Conservation (phyloP, 2,113 vertebrate species). For the Lepus europaeus region DNA sequence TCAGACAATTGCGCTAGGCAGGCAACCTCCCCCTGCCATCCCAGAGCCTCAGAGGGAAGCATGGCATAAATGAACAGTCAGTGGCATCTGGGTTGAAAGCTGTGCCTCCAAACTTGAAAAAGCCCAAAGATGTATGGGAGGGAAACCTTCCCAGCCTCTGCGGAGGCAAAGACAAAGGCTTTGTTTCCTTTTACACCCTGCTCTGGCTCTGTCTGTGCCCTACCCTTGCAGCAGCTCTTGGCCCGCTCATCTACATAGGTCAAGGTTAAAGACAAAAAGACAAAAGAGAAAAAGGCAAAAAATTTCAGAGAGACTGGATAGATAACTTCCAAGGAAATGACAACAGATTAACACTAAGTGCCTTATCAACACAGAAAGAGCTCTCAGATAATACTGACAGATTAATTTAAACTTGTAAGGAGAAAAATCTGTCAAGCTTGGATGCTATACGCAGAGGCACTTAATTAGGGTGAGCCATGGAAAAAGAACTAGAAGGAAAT, state of each 20-base stretch:
- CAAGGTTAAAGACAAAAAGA: not conserved
- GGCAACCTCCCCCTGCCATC: not conserved
- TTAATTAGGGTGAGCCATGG: not conserved
- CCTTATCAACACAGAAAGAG: not conserved
- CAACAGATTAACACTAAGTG: not conserved
- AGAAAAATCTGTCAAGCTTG: not conserved
- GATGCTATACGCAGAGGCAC: not conserved
- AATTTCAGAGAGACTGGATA: not conserved
- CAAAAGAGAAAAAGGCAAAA: not conserved
- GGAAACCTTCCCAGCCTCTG: not conserved
- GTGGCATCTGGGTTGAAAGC: slow-evolving; percentile 5
- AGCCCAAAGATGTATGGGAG: not conserved
- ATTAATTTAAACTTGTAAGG: not conserved
- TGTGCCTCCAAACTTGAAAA: not conserved
- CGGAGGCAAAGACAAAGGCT: not conserved
- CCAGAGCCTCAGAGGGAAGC: not conserved
- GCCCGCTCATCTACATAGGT: not conserved
- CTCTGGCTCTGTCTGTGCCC: not conserved
- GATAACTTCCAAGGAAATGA: not conserved
- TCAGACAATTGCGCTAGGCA: not conserved
- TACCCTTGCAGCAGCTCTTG: not conserved
- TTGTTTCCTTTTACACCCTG: slow-evolving; percentile 50
- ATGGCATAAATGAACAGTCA: not conserved
- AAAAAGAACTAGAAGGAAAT: not conserved
- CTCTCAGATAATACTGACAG: not conserved